Evolutionary conservation across 2,888 invertebrate genomes (phyloP).

Genomic region (Lycophotia porphyrea): DNA sequence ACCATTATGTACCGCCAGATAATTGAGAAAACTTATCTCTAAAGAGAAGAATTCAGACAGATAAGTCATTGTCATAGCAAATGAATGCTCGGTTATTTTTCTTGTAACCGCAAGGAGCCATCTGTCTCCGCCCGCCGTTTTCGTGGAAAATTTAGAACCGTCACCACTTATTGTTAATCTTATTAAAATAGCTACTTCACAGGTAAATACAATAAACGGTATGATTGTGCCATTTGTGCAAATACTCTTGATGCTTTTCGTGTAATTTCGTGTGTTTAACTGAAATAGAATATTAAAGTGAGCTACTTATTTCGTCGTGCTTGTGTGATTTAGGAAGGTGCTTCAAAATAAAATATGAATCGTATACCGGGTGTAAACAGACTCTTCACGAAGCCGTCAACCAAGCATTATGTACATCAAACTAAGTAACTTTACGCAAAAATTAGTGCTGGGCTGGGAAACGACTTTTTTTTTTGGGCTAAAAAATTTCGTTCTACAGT

Average conservation of each 20-base stretch:
- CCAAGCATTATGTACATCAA: too few species aligned
- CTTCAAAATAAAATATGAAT: conserved; percentile 2
- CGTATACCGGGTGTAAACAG: too few species aligned
- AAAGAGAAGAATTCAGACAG: conserved; percentile 54
- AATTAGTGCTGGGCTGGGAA: too few species aligned
- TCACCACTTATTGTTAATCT: conserved; percentile 65
- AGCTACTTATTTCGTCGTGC: not conserved
- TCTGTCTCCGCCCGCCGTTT: conserved; percentile 63
- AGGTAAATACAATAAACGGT: conserved; percentile 40
- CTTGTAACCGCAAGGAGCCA: conserved; percentile 51
- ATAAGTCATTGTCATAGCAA: conserved; percentile 65
- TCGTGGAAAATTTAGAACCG: conserved; percentile 57
- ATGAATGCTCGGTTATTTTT: conserved; percentile 63
- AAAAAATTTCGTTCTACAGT: too few species aligned
- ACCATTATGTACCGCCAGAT: conserved; percentile 35
- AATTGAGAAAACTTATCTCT: conserved; percentile 49
- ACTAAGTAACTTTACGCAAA: too few species aligned
- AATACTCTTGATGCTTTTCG: conserved; percentile 15
- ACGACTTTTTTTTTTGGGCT: too few species aligned
- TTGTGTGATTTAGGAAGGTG: conserved; percentile 9
- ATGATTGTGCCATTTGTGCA: conserved; percentile 26
- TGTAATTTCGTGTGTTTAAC: conserved; percentile 34
- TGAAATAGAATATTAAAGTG: conserved; percentile 48
- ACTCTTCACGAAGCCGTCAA: too few species aligned
- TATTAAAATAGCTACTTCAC: conserved; percentile 56